phyloP scores from a whole-genome alignment of 1,140 invertebrate species.

The Drosophila persimilis region DNA sequence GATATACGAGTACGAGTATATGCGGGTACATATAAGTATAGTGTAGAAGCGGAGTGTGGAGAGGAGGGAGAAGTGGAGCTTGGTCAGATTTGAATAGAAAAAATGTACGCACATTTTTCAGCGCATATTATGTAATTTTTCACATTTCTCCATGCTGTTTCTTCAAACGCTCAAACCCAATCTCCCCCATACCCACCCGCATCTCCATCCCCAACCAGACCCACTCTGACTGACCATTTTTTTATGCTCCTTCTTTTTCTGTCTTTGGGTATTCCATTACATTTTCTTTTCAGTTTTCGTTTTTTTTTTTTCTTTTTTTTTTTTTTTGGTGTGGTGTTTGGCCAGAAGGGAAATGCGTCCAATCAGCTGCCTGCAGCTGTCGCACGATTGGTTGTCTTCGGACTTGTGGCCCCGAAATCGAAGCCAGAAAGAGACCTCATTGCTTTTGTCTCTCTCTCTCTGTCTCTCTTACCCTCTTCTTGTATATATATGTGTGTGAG shows the following conservation, averaged over 20 bases:
- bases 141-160: slow-evolving; percentile 60
- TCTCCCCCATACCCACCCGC: slow-evolving; percentile 14
- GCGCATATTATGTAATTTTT: slow-evolving; percentile 80
- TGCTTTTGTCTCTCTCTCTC: slow-evolving; percentile 16
- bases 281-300: neutral
- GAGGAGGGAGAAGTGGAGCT: slow-evolving; percentile 8
- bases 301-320: neutral
- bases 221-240: slow-evolving; percentile 33
- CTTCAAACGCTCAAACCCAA: neutral
- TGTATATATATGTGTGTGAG: slow-evolving; percentile 1
- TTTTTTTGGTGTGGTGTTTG: neutral
- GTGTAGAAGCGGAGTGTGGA: neutral
- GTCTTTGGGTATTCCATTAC: slow-evolving; percentile 18
- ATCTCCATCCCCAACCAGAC: neutral
- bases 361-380: slow-evolving; percentile 72
- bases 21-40: neutral
- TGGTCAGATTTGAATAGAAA: slow-evolving; percentile 65
- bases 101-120: slow-evolving; percentile 81
- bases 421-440: slow-evolving; percentile 43
- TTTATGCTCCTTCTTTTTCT: slow-evolving; percentile 10
- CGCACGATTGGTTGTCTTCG: slow-evolving; percentile 64
- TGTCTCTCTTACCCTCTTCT: neutral
- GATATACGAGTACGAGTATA: slow-evolving; percentile 3
- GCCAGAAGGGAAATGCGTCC: slow-evolving; percentile 58
- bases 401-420: slow-evolving; percentile 68